Evolutionary conservation across 1,140 invertebrate species (phyloP).

Genomic region (Alviniconcha marisindica): DNA sequence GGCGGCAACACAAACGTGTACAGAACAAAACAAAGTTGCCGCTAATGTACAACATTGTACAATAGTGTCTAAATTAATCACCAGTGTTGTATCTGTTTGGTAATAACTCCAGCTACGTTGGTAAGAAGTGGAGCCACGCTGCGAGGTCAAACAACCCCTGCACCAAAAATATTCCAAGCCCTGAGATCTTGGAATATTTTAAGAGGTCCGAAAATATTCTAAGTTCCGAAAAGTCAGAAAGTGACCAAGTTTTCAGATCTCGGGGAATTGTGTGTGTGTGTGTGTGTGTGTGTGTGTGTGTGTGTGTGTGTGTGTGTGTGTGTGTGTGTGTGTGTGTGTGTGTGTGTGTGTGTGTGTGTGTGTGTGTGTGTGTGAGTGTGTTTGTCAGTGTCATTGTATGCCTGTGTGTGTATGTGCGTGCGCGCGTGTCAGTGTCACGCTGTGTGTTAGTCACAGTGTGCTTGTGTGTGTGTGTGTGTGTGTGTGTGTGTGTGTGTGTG

Average conservation of each 20-base stretch:
- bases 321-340: no score
- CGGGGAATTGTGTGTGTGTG: not conserved
- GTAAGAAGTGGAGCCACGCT: not conserved
- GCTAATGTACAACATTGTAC: no score
- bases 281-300: no score
- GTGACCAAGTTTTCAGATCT: no score
- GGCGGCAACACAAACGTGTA: no score
- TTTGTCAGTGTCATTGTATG: constrained; percentile 23
- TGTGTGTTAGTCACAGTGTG: not conserved
- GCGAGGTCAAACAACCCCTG: not conserved
- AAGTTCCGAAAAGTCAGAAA: no score
- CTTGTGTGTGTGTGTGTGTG: not conserved
- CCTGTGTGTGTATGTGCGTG: not conserved
- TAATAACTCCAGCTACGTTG: no score
- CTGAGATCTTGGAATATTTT: not conserved
- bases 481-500: constrained; percentile 33
- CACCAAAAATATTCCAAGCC: not conserved
- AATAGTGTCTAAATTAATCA: no score
- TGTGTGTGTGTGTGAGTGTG: constrained; percentile 17
- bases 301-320: no score
- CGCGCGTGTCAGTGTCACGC: not conserved
- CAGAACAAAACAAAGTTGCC: no score
- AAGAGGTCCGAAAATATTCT: not conserved
- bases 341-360: constrained; percentile 32
- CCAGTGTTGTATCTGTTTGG: no score